A percentile compares a stretch with the other conserved stretches of the same genome.
Conservation (phyloP, 2,113 vertebrate species). For the Lophotis ruficrista region DNA sequence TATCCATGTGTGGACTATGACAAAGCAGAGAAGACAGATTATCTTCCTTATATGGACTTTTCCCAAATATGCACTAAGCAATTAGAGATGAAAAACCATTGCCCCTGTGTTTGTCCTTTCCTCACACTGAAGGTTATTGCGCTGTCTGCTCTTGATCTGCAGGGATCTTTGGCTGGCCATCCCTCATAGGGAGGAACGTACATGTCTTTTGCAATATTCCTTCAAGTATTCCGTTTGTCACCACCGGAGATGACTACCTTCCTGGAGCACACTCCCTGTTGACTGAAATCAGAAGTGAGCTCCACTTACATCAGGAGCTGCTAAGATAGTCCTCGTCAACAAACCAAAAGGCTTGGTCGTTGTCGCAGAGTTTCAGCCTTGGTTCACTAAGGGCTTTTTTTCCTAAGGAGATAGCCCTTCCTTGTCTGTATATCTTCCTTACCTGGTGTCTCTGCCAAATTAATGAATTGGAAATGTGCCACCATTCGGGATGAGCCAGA, state of each 20-base stretch:
- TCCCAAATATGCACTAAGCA: background rate
- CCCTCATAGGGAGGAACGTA: fast-evolving
- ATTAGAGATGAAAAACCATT: conserved; percentile 8
- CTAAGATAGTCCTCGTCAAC: background rate
- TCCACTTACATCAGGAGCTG: background rate
- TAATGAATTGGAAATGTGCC: background rate
- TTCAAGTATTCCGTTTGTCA: background rate
- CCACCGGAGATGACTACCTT: background rate
- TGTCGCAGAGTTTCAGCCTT: background rate
- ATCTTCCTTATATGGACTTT: background rate
- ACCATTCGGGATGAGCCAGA: background rate
- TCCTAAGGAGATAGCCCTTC: background rate
- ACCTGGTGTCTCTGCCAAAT: background rate
- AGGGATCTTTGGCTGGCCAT: background rate
- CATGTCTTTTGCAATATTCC: background rate
- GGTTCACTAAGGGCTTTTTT: background rate
- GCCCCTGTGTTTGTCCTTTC: background rate
- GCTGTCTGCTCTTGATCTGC: background rate
- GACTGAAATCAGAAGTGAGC: background rate
- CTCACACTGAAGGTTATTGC: background rate
- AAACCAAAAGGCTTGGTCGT: background rate
- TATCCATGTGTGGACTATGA: conserved; percentile 65
- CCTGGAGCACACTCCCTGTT: background rate
- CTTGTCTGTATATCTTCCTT: background rate
- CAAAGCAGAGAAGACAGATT: conserved; percentile 17